Evolutionary conservation across 2,888 invertebrate genomes (phyloP), one percentile per base, ranked within the genome.

Genomic region (Drosophila maculinotata): DNA sequence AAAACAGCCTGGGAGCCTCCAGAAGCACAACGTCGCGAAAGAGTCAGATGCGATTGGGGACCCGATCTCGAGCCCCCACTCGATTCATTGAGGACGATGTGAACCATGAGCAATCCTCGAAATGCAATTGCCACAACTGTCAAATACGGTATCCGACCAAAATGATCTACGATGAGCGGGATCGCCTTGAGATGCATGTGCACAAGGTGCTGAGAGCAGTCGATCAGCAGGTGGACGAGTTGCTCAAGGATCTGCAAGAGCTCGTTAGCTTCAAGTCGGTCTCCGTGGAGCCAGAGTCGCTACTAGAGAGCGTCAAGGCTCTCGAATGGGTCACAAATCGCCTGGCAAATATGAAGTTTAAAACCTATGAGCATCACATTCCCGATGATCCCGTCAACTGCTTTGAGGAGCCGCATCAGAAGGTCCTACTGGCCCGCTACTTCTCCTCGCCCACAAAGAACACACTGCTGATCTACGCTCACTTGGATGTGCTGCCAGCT

Each of bases 401-500:
- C 10, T 51, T 67, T 7, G 8, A 6, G 14, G 69, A 42, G 0
- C 28, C 44, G 0, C 15, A 25, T 0, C 59, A 44, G 8, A 77
- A 63, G 20, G 63, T 74, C 0, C 17, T 81, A 10, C 72, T 81
- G 31, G 78, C 79, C 44, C 56, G 52, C 1, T 78, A 81, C 28
- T 79, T 79, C 30, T 75, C 81, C 0, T 69, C 79, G 14, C 72
- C 79, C 6, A 31, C 44, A 0, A 79, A 81, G 45, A 42, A 20
- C 20, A 79, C 79, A 0, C 20, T 76, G 3, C 35, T 81, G n/a
- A 38, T 79, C 30, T 79, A 79, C 3, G 36, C 17, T 0, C 69
- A 75, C 20, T 3, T 79, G 20, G 82, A 79, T 52, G 82, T 81
- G 30, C 17, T 56, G 12, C 76, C 79, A 0, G 67, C 41, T 0